Conservation (phyloP, 2,888 invertebrate species). For the Macrophya alboannulata region DNA sequence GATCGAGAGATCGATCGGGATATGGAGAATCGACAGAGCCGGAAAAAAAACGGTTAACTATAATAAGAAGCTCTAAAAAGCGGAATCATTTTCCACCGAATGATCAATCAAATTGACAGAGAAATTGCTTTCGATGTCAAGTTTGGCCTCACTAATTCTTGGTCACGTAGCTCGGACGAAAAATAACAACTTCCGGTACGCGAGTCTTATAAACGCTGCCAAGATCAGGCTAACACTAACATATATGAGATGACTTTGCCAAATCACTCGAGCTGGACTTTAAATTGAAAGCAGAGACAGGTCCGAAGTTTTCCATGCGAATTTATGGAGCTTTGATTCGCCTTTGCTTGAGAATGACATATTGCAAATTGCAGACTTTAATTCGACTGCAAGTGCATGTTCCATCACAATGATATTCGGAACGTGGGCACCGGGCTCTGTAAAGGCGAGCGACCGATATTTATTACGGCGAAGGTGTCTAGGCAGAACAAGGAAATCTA, state of each 20-base stretch:
- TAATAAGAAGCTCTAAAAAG: background rate
- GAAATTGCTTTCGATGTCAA: slow-evolving; percentile 43
- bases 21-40: background rate
- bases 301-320: background rate
- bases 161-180: slow-evolving; percentile 24
- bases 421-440: background rate
- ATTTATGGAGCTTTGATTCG: background rate
- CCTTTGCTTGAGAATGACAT: background rate
- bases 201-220: slow-evolving; percentile 38
- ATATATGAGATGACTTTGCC: slow-evolving; percentile 24
- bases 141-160: slow-evolving; percentile 27
- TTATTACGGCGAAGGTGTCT: slow-evolving; percentile 55
- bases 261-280: slow-evolving; percentile 27
- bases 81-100: background rate
- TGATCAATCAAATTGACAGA: slow-evolving; percentile 22
- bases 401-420: background rate
- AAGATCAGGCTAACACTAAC: slow-evolving; percentile 24
- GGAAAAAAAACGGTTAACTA: too few species aligned
- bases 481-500: slow-evolving; percentile 68
- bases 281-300: background rate
- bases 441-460: slow-evolving; percentile 48
- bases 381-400: background rate
- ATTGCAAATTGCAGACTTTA: background rate
- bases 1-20: background rate
- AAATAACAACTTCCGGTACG: slow-evolving; percentile 53